Conservation (phyloP, 2,113 vertebrate genomes). For the Vulpes ferrilata region DNA sequence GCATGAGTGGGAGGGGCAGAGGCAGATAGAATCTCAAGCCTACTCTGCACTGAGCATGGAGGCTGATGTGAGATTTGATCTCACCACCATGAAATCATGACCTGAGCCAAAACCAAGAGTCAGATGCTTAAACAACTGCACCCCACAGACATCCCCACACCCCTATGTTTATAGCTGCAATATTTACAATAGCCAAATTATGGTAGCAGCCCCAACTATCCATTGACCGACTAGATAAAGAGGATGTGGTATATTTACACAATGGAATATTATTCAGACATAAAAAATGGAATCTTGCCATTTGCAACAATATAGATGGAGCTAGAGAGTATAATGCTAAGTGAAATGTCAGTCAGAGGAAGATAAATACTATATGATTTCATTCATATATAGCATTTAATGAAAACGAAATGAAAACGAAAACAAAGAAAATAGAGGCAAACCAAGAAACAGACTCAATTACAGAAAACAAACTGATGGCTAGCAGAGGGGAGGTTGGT, state of each 20-base stretch:
- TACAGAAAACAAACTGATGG: not conserved
- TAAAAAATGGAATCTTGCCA: not conserved
- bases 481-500: not conserved
- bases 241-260: not conserved
- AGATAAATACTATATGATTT: not conserved
- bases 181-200: not conserved
- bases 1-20: not conserved
- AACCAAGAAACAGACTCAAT: not conserved
- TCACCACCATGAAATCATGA: not conserved
- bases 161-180: not conserved
- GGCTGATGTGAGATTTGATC: not conserved
- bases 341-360: not conserved
- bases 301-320: not conserved
- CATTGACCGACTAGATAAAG: not conserved
- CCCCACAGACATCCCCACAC: not conserved
- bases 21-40: not conserved
- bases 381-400: not conserved
- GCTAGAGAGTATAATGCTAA: not conserved
- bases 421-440: not conserved
- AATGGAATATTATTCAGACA: not conserved
- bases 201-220: not conserved
- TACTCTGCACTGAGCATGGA: not conserved
- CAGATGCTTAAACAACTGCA: not conserved
- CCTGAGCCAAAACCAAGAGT: not conserved
- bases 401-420: not conserved